Base-by-base conservation (phyloP, 2,888 invertebrate species). In the Diaprepes abbreviatus region DNA sequence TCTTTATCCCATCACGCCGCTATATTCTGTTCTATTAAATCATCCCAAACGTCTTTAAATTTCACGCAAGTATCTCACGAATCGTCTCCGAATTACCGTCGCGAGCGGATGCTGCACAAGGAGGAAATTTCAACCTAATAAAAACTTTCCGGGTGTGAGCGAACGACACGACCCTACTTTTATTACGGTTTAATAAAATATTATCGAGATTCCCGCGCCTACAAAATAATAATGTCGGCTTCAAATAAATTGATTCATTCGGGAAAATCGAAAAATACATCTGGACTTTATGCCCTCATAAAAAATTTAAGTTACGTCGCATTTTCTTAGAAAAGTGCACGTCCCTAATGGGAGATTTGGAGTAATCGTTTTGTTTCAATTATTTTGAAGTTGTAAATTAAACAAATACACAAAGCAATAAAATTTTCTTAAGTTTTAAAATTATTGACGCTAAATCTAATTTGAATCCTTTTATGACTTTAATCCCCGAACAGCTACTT, bases 121-220 rank as follows among this genome's bases (percentile, higher is more conserved):
- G 35, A 64, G 64, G 52, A 55, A 54, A 55, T 55, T 64, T 64
- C 45, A 58, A 36, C 48, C 38, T 45, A 75, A 73, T 73, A 75
- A 74, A 73, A 71, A 71, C 64, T 68, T 73, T 73, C 72, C 68
- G 71, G 72, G 68, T 45, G 64, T 55, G 63, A 73, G 57, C 69
- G 70, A 70, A 65, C 68, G 58, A 70, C 63, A 59, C 65, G 70
- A 68, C 71, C 73, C 73, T 66, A 63, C 70, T 75, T 77, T 75
- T 75, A 74, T 74, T 74, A 64, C 73, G 62, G 71, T 74, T 78
- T 76, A 76, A 77, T 75, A 76, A 76, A 78, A 76, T 77, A 74
- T 75, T 73, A 76, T 74, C 72, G 66, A 63, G 64, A 68, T 65
- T 64, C 57, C 36, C 45, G 50, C 66, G 62, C 66, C 62, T 68